These are phyloP conservation scores for Channa maculata DNA, from an alignment of 2,113 vertebrate genomes.

Conservation along the genomic window DNA sequence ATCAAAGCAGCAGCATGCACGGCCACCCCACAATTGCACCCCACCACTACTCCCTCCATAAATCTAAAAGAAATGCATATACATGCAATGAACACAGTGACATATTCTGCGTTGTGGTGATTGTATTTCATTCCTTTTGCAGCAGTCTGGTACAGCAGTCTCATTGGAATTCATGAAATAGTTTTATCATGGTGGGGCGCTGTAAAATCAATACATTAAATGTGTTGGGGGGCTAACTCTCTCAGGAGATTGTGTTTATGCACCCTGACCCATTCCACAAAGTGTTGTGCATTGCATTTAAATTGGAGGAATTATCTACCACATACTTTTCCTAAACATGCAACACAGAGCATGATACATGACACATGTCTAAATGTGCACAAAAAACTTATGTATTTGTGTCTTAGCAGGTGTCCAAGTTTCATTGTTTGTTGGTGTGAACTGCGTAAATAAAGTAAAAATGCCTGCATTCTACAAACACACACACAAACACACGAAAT, in stretches of 20 bases:
- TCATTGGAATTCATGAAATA: slow-evolving; percentile 84
- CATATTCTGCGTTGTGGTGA: slow-evolving; percentile 59
- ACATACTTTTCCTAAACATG: slow-evolving; percentile 56
- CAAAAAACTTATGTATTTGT: background rate
- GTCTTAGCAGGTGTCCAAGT: background rate
- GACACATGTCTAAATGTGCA: background rate
- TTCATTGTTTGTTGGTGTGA: background rate
- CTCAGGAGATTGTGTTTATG: slow-evolving; percentile 75
- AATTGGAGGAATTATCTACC: slow-evolving; percentile 69
- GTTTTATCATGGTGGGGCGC: slow-evolving; percentile 65
- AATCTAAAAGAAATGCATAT: slow-evolving; percentile 65
- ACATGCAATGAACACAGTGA: slow-evolving; percentile 68
- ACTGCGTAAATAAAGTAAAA: background rate
- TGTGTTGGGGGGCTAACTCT: slow-evolving; percentile 56
- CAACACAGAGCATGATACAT: slow-evolving; percentile 19
- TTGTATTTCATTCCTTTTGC: slow-evolving; percentile 69
- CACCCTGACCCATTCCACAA: slow-evolving; percentile 71
- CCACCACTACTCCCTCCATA: background rate
- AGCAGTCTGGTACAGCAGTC: slow-evolving; percentile 61
- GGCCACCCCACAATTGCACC: slow-evolving; percentile 3
- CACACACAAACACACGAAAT: slow-evolving; percentile 11
- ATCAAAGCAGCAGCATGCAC: slow-evolving; percentile 56
- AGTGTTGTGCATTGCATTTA: slow-evolving; percentile 71
- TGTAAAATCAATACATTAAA: slow-evolving; percentile 79
- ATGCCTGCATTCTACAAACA: background rate